These are phyloP conservation scores for Melieria crassipennis DNA, from an alignment of 2,888 invertebrate species.

Conservation along the genomic window DNA sequence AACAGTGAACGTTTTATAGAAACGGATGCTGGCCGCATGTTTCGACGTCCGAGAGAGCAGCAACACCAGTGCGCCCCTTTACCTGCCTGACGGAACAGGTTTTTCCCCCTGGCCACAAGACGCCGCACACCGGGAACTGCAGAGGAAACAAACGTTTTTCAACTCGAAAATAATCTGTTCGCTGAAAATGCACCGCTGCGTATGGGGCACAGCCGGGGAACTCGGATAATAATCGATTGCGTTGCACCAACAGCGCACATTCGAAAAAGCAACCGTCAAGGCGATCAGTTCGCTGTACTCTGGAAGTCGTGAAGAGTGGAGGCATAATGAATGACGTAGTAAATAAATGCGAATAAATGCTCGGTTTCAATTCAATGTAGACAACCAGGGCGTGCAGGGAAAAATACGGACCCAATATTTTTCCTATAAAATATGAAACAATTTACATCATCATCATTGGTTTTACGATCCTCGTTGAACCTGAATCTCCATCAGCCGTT, in stretches of 20 bases:
- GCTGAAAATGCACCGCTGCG: constrained; percentile 46
- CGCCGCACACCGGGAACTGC: constrained; percentile 8
- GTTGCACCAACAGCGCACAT: constrained; percentile 15
- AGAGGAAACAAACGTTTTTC: constrained; percentile 27
- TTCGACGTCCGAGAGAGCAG: too few relatives aligned
- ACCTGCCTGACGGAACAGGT: constrained; percentile 27
- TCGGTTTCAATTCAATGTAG: too few relatives aligned
- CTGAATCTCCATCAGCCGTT: too few relatives aligned
- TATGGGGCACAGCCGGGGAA: constrained; percentile 35
- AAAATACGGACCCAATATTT: too few relatives aligned
- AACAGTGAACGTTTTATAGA: constrained; percentile 7
- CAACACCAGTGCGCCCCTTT: constrained; percentile 11
- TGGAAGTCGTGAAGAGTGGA: too few relatives aligned
- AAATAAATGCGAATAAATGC: too few relatives aligned
- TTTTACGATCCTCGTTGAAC: too few relatives aligned
- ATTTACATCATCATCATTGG: too few relatives aligned
- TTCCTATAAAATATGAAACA: too few relatives aligned
- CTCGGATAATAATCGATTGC: constrained; percentile 59
- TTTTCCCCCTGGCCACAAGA: background rate
- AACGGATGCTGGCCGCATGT: constrained; percentile 19
- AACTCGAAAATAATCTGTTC: constrained; percentile 55
- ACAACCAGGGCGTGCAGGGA: too few relatives aligned
- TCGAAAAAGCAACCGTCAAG: background rate
- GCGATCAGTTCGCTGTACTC: background rate
- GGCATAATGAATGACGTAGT: too few relatives aligned